A percentile compares a stretch with the other conserved stretches of the same genome.
Conservation (phyloP, 1,140 invertebrate species). For the Brachionus plicatilis region DNA sequence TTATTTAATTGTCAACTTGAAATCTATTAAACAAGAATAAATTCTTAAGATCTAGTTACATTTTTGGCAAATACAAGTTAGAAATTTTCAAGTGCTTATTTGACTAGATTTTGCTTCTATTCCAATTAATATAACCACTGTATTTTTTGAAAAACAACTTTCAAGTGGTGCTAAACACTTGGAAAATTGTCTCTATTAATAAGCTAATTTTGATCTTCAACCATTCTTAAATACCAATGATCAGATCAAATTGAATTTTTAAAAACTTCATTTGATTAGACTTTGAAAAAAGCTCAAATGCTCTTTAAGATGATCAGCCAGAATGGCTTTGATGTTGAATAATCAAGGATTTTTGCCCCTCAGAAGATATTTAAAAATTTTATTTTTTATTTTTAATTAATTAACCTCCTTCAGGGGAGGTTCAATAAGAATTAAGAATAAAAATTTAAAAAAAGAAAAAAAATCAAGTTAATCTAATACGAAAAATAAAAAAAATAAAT, state of each 20-base stretch:
- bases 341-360: not conserved
- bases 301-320: not conserved
- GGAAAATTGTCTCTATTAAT: constrained; percentile 29
- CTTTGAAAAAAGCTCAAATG: not conserved
- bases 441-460: too few relatives aligned
- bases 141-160: not conserved
- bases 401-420: not conserved
- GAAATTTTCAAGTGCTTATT: not conserved
- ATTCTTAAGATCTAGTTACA: constrained; percentile 4
- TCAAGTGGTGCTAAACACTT: constrained; percentile 4
- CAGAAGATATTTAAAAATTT: too few relatives aligned
- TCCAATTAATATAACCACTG: constrained; percentile 15
- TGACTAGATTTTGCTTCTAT: not conserved
- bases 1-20: constrained; percentile 34
- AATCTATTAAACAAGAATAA: not conserved
- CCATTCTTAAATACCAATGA: not conserved
- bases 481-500: too few relatives aligned
- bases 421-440: too few relatives aligned
- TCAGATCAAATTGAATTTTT: constrained; percentile 13
- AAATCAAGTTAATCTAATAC: too few relatives aligned
- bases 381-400: not conserved
- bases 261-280: not conserved
- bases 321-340: not conserved
- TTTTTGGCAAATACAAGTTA: not conserved
- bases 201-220: constrained; percentile 32